These are phyloP conservation scores for Drosophila eohydei DNA, from an alignment of 2,888 invertebrate species.

Conservation along the genomic window DNA sequence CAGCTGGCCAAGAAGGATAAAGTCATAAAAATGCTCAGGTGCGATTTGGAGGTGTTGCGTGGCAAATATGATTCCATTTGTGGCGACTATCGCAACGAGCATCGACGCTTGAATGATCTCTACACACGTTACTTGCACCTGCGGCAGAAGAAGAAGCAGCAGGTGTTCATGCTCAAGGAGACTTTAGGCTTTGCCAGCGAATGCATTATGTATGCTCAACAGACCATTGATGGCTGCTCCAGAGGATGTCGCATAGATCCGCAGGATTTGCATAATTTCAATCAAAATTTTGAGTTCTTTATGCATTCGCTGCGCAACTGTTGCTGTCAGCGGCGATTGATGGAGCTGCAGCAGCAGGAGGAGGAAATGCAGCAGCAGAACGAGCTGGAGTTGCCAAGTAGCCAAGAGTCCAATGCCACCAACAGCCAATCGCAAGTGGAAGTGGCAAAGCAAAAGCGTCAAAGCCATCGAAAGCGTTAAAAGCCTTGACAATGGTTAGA, in stretches of 20 bases:
- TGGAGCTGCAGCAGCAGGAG: conserved; percentile 26
- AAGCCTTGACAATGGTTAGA: conserved; percentile 14
- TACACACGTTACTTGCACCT: conserved; percentile 74
- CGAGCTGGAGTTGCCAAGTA: not conserved
- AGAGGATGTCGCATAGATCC: conserved; percentile 22
- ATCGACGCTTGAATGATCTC: conserved; percentile 69
- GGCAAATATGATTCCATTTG: conserved; percentile 75
- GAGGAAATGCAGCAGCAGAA: not conserved
- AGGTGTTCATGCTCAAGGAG: conserved; percentile 72
- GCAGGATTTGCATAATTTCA: conserved; percentile 49
- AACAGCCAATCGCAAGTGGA: conserved; percentile 1
- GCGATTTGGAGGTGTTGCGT: conserved; percentile 73
- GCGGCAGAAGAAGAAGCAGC: conserved; percentile 77
- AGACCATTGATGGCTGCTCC: conserved; percentile 49
- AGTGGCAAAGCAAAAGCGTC: conserved; percentile 7
- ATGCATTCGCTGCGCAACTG: conserved; percentile 64
- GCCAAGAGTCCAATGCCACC: not conserved
- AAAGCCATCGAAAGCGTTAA: conserved; percentile 13
- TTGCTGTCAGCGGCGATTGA: conserved; percentile 41
- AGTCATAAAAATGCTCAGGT: conserved; percentile 63
- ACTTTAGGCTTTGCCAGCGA: conserved; percentile 74
- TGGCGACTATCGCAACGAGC: conserved; percentile 71
- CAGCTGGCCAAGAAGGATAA: conserved; percentile 78
- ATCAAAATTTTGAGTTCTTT: conserved; percentile 72
- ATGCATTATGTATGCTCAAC: conserved; percentile 70